A percentile compares a stretch with the other conserved stretches of the same genome.
Evolutionary conservation across 2,888 invertebrate genomes (phyloP).

Genomic region (Anthophora plumipes): DNA sequence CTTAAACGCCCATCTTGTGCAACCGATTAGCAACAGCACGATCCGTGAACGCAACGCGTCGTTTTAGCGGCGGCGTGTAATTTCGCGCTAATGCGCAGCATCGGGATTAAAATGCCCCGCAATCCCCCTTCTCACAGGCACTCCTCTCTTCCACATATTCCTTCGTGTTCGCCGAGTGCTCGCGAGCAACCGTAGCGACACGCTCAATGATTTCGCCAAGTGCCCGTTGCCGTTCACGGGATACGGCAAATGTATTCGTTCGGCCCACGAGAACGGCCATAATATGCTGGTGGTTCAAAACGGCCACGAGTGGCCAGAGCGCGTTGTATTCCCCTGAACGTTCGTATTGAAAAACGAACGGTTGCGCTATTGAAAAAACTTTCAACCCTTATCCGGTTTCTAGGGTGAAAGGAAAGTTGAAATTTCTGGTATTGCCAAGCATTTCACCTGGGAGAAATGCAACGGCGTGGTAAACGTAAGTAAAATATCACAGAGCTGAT

Average conservation of each 20-base stretch:
- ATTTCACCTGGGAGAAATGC: neutral
- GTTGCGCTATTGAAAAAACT: neutral
- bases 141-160: neutral
- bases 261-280: conserved; percentile 16
- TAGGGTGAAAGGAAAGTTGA: neutral
- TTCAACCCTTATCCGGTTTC: neutral
- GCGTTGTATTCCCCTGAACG: conserved; percentile 9
- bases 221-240: conserved; percentile 1
- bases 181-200: conserved; percentile 15
- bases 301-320: neutral
- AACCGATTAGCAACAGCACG: conserved; percentile 1
- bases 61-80: conserved; percentile 19
- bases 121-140: no score
- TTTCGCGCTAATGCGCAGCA: conserved; percentile 20
- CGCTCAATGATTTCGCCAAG: conserved; percentile 31
- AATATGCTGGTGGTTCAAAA: conserved; percentile 8
- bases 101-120: conserved; percentile 13
- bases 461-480: no score
- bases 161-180: conserved; percentile 3
- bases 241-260: conserved; percentile 30
- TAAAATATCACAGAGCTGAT: no score
- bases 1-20: neutral
- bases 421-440: neutral
- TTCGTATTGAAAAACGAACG: neutral
- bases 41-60: conserved; percentile 9